Base-by-base conservation (phyloP, 2,113 vertebrate species). In the Bujurquina vittata region DNA sequence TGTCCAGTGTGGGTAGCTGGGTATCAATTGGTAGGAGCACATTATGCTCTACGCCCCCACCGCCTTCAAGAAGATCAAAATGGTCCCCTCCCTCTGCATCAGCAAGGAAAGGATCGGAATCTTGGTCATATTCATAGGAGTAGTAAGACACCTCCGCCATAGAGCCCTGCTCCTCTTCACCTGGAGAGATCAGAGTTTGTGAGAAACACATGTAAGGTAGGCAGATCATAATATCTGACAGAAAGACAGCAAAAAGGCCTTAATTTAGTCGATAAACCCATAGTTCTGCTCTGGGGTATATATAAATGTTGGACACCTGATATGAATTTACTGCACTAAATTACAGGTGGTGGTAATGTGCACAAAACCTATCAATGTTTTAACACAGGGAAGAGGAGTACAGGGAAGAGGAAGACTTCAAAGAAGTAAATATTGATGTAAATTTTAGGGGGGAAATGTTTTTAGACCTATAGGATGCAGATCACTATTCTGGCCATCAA, bases 81-180 rank as follows among this genome's bases (percentile, higher is more conserved):
- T 88, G 80, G 84, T 96, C 95, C 18, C 93, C 93, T 1, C 80
- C 88, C 2, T 95, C 93, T 1, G 84, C 89, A 14, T 97, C 96
- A 0, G 86, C 91, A 0, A 89, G 95, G 12, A 97, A 96, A 77
- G 95, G 93, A 35, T 97, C 96, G 0, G 94, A 86, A 61, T 97
- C 97, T 0, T 92, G 84, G 84, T 97, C 97, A 0, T 97, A 98
- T 62, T 97, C 97, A 0, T 97, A 97, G 65, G 97, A 96, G 93
- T 97, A 97, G 91, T 97, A 97, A 1, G 97, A 97, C 35, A 96
- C 94, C 58, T 97, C 97, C 2, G 95, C 81, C 89, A 96, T 94
- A 17, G 94, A 95, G 0, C 94, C 93, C 75, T 95, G 95, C 4
- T 96, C 95, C 83, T 96, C 96, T 65, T 95, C 95, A 60, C 94